phyloP scores from a whole-genome alignment of 1,140 invertebrate species.

The Drosophila neocordata region DNA sequence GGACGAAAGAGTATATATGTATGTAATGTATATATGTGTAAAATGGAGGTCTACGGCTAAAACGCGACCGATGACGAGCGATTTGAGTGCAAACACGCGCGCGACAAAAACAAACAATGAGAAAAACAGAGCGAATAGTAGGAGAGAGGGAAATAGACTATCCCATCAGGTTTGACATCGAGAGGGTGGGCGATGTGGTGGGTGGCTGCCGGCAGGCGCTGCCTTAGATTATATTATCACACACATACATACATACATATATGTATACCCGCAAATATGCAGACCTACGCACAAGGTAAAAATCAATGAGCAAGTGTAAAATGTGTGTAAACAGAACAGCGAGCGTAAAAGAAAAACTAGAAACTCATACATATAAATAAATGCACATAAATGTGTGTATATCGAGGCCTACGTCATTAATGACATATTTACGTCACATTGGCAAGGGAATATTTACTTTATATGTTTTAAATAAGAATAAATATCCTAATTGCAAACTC shows the following conservation, averaged over 20 bases:
- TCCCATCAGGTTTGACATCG: background rate
- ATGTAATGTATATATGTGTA: no score
- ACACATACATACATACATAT: constrained; percentile 5
- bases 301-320: constrained; percentile 68
- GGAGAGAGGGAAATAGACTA: constrained; percentile 1
- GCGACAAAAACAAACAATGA: constrained; percentile 68
- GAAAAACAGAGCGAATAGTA: constrained; percentile 13
- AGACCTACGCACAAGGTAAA: constrained; percentile 51
- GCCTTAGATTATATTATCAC: constrained; percentile 52
- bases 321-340: constrained; percentile 69
- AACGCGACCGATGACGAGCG: constrained; percentile 36
- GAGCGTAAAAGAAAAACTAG: constrained; percentile 25
- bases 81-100: constrained; percentile 67
- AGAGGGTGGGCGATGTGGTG: constrained; percentile 14
- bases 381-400: background rate
- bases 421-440: constrained; percentile 38
- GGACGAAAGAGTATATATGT: constrained; percentile 16
- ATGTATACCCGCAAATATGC: background rate
- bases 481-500: background rate
- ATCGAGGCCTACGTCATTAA: constrained; percentile 17
- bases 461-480: background rate
- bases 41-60: constrained; percentile 45
- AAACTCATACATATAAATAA: constrained; percentile 40
- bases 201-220: constrained; percentile 45
- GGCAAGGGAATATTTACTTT: constrained; percentile 2